A percentile compares a stretch with the other conserved stretches of the same genome.
phyloP scores from a whole-genome alignment of 1,140 invertebrate species.

The Eubasilissa regina region DNA sequence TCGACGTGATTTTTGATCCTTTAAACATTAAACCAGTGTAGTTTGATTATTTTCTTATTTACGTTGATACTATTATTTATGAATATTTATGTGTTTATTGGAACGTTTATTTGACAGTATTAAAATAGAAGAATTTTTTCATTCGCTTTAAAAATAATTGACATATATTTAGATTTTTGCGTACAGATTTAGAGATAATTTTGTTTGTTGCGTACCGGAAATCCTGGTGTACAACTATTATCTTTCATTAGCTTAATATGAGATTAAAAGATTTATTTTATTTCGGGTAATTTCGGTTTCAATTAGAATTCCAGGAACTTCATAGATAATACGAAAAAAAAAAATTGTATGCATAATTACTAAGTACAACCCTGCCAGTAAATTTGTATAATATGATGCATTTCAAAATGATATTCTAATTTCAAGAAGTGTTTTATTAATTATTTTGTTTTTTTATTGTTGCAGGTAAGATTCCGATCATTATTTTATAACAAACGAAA shows the following conservation, averaged over 20 bases:
- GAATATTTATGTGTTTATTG: too few relatives aligned
- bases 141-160: too few relatives aligned
- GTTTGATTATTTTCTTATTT: neutral
- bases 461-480: slow-evolving; percentile 1
- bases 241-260: neutral
- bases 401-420: too few relatives aligned
- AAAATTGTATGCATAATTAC: too few relatives aligned
- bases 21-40: neutral
- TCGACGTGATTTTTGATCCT: too few relatives aligned
- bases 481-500: neutral
- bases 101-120: too few relatives aligned
- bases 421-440: slow-evolving; percentile 4
- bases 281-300: neutral
- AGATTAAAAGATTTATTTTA: neutral
- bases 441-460: slow-evolving; percentile 8
- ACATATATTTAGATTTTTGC: neutral
- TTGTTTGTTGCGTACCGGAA: neutral
- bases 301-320: too few relatives aligned
- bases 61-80: too few relatives aligned
- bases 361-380: neutral
- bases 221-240: too few relatives aligned
- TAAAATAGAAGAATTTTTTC: too few relatives aligned
- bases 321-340: too few relatives aligned
- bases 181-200: too few relatives aligned
- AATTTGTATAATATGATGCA: neutral